Base-by-base conservation (phyloP, 2,888 invertebrate species). In the Dendrolimus houi region DNA sequence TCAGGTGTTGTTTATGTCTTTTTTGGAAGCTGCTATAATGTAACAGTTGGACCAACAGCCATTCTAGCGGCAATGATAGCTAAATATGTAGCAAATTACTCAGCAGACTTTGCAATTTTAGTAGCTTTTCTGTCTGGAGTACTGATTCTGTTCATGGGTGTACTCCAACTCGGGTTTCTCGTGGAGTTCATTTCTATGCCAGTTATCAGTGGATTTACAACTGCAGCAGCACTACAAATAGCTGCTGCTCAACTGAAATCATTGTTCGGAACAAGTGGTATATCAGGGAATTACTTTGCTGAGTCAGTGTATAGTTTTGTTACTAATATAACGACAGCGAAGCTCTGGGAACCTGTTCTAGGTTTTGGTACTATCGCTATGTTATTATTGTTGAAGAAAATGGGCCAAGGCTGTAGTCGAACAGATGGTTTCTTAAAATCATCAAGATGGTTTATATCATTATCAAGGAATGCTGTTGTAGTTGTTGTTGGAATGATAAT, bases 1-100 rank as follows among this genome's bases (percentile, higher is more conserved):
- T 96, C 96, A 52, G 96, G 97, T 74, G 95, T 98, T 72, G 92
- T 97, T 0, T 98, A 98, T 76, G 93, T 96, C 12, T 79, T 98
- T 54, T 94, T 98, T 68, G 98, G 98, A 57, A 97, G 96, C 72
- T 95, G 94, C 70, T 95, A 95, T 75, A 94, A 95, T 70, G 73
- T 93, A 41, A 94, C 94, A 1, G 92, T 94, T 65, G 96, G 98
- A 60, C 97, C 98, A 0, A 98, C 98, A 0, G 97, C 98, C 0
- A 97, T 98, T 58, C 93, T 98, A 92, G 93, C 97, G 0, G 91
- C 97, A 1, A 94, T 98, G 94, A 93, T 95, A 0, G 93, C 94
- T 63, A 92, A 92, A 59, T 93, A 95, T 68, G 94, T 94, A 0
- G 67, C 82, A 0, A 85, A 84, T 12, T 92, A 92, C 64, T 94